These are phyloP conservation scores for Parasteatoda lunata DNA, from an alignment of 2,888 invertebrate species.

Conservation along the genomic window DNA sequence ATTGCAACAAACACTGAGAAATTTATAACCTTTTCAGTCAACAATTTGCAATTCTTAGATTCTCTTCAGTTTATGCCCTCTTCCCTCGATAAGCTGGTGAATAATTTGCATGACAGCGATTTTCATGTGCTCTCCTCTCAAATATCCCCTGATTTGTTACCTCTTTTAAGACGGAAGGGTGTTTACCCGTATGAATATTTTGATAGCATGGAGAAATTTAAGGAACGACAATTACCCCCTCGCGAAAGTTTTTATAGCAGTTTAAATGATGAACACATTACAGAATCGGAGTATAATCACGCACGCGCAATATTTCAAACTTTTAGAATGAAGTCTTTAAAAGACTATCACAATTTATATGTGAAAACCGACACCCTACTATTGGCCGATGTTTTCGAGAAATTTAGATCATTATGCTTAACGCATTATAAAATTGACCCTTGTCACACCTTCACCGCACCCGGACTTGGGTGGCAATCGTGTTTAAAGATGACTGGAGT, in stretches of 20 bases:
- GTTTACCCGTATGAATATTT: background rate
- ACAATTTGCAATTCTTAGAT: background rate
- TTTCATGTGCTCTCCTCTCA: background rate
- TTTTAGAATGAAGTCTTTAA: slow-evolving; percentile 70
- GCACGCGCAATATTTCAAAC: slow-evolving; percentile 70
- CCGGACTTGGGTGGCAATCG: slow-evolving; percentile 12
- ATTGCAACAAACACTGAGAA: too few species aligned
- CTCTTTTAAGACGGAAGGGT: slow-evolving; percentile 4
- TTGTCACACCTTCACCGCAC: slow-evolving; percentile 1
- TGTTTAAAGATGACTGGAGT: slow-evolving; percentile 8
- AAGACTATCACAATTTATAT: slow-evolving; percentile 66
- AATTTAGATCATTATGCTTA: background rate
- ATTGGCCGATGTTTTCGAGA: slow-evolving; percentile 8
- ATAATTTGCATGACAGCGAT: background rate
- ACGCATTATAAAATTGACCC: background rate
- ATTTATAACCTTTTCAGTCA: background rate
- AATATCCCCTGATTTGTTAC: background rate
- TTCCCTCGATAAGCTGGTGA: background rate
- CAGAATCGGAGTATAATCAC: slow-evolving; percentile 20
- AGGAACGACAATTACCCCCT: background rate
- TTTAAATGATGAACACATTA: background rate
- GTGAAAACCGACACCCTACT: background rate
- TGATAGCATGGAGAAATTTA: background rate
- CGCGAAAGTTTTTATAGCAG: background rate
- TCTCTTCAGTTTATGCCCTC: background rate